phyloP scores from a whole-genome alignment of 2,888 invertebrate genomes.

The Drosophila seclusa region DNA sequence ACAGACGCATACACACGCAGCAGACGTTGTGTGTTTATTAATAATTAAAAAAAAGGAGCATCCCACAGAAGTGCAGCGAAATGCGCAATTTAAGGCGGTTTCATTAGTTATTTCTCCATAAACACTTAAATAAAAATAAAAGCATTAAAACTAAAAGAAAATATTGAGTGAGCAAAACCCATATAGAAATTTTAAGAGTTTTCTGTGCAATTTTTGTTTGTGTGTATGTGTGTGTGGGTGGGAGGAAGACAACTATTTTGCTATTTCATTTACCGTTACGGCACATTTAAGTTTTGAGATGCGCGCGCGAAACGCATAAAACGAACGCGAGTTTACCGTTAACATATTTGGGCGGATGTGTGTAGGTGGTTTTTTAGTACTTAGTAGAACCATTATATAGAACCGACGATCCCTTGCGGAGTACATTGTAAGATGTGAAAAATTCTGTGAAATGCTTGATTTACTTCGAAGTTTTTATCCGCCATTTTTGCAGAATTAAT shows the following conservation, averaged over 20 bases:
- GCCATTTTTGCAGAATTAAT: constrained; percentile 37
- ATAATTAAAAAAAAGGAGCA: constrained; percentile 54
- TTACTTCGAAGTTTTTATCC: constrained; percentile 6
- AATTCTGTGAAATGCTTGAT: constrained; percentile 41
- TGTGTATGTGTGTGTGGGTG: constrained; percentile 8
- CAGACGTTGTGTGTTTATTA: constrained; percentile 62
- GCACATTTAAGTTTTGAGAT: constrained; percentile 81
- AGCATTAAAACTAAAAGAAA: constrained; percentile 67
- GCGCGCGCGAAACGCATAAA: constrained; percentile 80
- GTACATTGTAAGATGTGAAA: constrained; percentile 30
- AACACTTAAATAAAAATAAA: constrained; percentile 78
- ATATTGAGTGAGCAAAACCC: constrained; percentile 18
- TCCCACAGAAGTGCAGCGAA: constrained; percentile 48
- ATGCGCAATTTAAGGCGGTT: constrained; percentile 73
- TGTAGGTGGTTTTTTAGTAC: constrained; percentile 44
- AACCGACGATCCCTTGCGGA: constrained; percentile 2
- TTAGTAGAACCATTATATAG: constrained; percentile 12
- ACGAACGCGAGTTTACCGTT: constrained; percentile 77
- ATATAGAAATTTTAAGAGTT: constrained; percentile 61
- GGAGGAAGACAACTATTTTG: constrained; percentile 53
- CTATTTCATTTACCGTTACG: constrained; percentile 78
- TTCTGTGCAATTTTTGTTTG: constrained; percentile 57
- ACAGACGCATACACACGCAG: constrained; percentile 25
- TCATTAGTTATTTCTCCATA: constrained; percentile 80
- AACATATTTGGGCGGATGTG: constrained; percentile 64